Evolutionary conservation across 2,113 vertebrate species (phyloP), one percentile per base, ranked within the genome.

Genomic region (Percopsis transmontana): DNA sequence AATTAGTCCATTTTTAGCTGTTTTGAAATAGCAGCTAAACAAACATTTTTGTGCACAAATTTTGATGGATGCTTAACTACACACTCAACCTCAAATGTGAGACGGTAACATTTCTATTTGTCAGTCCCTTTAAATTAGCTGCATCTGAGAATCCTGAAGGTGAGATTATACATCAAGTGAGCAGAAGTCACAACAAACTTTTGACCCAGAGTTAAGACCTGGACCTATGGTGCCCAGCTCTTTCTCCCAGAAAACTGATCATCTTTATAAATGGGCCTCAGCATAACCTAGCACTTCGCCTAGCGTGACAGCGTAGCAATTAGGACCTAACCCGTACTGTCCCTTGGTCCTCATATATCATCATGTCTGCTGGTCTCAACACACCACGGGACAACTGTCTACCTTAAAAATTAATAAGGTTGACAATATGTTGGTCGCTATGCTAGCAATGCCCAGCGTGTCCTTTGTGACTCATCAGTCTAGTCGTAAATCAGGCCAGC

Each of bases 331-430:
- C 71, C 77, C 24, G 44, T 19, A 27, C 18, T 2, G 48, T 77
- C 80, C 72, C 69, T 19, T 5, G 33, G 41, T 56, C 15, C 10
- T 39, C 68, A 63, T 84, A 80, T 66, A 87, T 86, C 85, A 82
- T 57, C 54, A 52, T 58, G 68, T 79, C 81, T 78, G 76, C 79
- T 47, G 14, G 40, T 55, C 23, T 11, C 54, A 50, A 5, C 61
- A 81, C 81, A 79, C 76, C 82, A 70, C 83, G 83, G 77, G 71
- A 79, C 84, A 83, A 70, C 80, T 66, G 66, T 81, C 68, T 42
- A 72, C 83, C 81, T 87, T 88, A 86, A 88, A 88, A 87, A 90
- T 84, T 70, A 88, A 88, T 85, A 89, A 85, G 88, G 78, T 78
- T 71, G 59, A 84, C 85, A 85, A 86, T 82, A 67, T 72, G 81